Base-by-base conservation (phyloP, 2,797 vertebrate genomes). In the Odontamblyopus rebecca region DNA sequence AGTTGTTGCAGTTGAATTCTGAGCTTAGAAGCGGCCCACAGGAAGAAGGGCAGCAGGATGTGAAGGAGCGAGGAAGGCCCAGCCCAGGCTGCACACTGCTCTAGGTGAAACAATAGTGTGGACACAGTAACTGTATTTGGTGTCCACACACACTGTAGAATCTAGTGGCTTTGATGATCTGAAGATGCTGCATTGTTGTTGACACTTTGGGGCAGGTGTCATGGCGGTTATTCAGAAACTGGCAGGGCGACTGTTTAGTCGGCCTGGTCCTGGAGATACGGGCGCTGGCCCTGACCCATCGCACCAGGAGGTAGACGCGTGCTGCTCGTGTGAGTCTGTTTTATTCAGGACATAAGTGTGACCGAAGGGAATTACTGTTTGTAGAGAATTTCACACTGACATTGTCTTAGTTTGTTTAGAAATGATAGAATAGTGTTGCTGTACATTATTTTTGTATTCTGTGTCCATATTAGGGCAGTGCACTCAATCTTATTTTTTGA, bases 141-240 rank as follows among this genome's bases (percentile, higher is more conserved):
- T 53, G 27, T 51, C 50, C 19, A 67, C 19, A 19, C 48, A 38
- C 11, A 53, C 68, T 81, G 38, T 75, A 75, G 79, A 82, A 69
- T 83, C 38, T n/a, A 1, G 1, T 16, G 74, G 41, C 50, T 54
- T 54, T 38, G 16, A 72, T 62, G 50, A 29, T 65, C 60, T 3
- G 69, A 78, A 74, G 26, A 26, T 61, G 54, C 70, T 38, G 29
- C 62, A 15, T 48, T 48, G 54, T 71, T 63, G 71, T 83, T 70
- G 48, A 75, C 77, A 86, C 66, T 71, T 72, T 51, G 48, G 63
- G 75, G 77, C 75, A 78, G 71, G 76, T 79, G 78, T 26, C 63
- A 94, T 94, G 93, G 92, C 91, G 66, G 86, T 89, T 76, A 89
- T 94, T 86, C 91, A 93, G 75, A 92, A 87, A 80, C 88, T 94